Base-by-base conservation (phyloP, 2,888 invertebrate species). In the Carcina quercana region DNA sequence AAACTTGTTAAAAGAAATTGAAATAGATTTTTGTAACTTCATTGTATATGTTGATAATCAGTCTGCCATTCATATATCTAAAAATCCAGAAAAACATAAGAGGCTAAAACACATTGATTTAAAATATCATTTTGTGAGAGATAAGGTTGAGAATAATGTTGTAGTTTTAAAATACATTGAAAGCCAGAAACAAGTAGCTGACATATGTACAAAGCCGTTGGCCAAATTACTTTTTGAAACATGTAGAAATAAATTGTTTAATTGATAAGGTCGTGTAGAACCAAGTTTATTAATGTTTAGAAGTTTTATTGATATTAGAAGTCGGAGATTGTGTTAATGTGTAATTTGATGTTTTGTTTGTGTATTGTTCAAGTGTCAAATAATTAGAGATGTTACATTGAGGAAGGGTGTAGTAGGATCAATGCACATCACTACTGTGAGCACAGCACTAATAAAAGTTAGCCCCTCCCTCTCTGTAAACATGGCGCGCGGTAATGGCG, bases 61-160 rank as follows among this genome's bases (percentile, higher is more conserved):
- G 12, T 25, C 25, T 13, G 25, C 13, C 3, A 25, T 25, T 13
- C 5, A 25, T 4, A 4, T 25, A 3, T 4, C 25, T 3, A 13
- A 13, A 7, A 25, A 25, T 7, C 13, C 13, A 6, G 25, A 25
- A 8, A 3, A 25, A 8, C 30, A 28, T 15, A 33, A 30, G 13
- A 13, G 33, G 5, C 14, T 25, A 1, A 37, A 37, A 31, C 37
- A 37, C 21, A 17, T 37, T 12, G 37, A 37, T 13, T 7, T 34
- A 5, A 30, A 28, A 8, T 34, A 31, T 22, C 37, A 37, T 21
- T 37, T 30, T 25, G 15, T 37, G 7, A 30, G 25, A 25, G 28
- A 34, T 10, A 30, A 30, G 13, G 30, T 33, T 11, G 5, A 15
- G 5, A 6, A 26, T 3, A 27, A 30, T 2, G 14, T 22, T 25